Evolutionary conservation across 1,140 invertebrate species (phyloP).

Genomic region (Laodelphax striatellus): DNA sequence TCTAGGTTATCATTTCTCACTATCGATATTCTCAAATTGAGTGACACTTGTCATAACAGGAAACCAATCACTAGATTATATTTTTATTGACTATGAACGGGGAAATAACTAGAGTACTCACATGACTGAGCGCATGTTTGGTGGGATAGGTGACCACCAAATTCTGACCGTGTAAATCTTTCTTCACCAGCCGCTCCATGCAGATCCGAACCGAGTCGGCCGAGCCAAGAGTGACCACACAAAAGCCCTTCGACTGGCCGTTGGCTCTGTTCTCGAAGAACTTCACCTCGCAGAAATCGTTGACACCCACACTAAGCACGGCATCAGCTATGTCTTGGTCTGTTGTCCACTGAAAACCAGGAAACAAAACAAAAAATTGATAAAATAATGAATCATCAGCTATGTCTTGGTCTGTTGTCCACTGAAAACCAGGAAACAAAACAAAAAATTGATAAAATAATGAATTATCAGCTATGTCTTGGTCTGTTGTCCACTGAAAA

Average conservation of each 20-base stretch:
- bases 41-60: too few species aligned
- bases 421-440: constrained; percentile 54
- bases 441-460: constrained; percentile 3
- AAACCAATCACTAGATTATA: too few species aligned
- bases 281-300: constrained; percentile 94
- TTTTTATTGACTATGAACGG: too few species aligned
- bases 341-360: constrained; percentile 87
- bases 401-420: constrained; percentile 96
- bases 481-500: constrained; percentile 92
- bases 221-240: constrained; percentile 81
- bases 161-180: constrained; percentile 88
- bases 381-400: constrained; percentile 43
- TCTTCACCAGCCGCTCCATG: constrained; percentile 86
- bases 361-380: constrained; percentile 24
- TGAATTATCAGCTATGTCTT: constrained; percentile 87
- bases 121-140: constrained; percentile 67
- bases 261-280: constrained; percentile 99
- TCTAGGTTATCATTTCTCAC: too few species aligned
- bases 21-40: too few species aligned
- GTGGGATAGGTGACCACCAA: constrained; percentile 91
- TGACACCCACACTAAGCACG: constrained; percentile 73
- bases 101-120: constrained; percentile 20
- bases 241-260: constrained; percentile 98
- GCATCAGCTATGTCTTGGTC: constrained; percentile 91
- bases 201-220: constrained; percentile 81